Conservation (phyloP, 2,113 vertebrate species). For the Psephotus haematonotus region DNA sequence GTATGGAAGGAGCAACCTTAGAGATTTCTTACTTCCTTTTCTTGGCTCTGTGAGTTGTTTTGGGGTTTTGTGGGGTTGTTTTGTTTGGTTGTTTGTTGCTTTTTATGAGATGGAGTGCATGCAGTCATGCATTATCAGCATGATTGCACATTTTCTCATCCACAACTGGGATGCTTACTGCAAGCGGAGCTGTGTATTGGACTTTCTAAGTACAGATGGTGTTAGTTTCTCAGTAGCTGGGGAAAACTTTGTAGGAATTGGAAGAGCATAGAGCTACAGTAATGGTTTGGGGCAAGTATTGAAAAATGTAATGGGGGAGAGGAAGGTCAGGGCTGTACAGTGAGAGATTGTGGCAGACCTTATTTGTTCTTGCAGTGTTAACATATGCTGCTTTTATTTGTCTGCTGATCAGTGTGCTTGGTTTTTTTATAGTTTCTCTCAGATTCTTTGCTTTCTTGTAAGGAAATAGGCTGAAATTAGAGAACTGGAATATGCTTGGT, state of each 20-base stretch:
- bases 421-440: background rate
- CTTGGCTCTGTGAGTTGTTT: background rate
- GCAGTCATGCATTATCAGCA: background rate
- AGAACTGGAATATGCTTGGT: background rate
- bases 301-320: background rate
- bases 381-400: background rate
- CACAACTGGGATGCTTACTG: background rate
- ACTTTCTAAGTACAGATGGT: background rate
- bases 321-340: background rate
- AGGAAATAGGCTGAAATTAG: slow-evolving; percentile 2
- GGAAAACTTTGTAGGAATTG: background rate
- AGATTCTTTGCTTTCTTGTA: slow-evolving; percentile 1
- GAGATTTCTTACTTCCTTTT: background rate
- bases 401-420: background rate
- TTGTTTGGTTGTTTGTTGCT: background rate
- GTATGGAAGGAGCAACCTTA: background rate
- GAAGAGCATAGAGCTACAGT: background rate
- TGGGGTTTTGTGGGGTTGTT: background rate
- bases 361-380: background rate
- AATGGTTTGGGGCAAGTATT: rapidly evolving
- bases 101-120: background rate
- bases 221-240: background rate
- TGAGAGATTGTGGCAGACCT: background rate
- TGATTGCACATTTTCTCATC: background rate
- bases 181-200: background rate